Base-by-base conservation (phyloP, 2,797 vertebrate genomes). In the Parauchenoglanis ngamensis region DNA sequence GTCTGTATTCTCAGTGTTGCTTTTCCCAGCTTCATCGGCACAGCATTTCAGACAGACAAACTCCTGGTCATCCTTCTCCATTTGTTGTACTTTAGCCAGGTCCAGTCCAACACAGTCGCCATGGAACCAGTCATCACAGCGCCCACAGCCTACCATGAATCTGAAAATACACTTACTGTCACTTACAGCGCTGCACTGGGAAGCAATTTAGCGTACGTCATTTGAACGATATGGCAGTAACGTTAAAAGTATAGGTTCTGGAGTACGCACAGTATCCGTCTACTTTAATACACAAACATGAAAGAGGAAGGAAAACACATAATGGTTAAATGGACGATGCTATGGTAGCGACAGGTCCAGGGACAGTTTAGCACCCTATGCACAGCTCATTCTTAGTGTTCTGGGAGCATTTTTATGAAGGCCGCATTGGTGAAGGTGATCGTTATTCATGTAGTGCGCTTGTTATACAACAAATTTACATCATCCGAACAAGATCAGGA, bases 111-210 rank as follows among this genome's bases (percentile, higher is more conserved):
- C 97, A 85, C 98, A 99, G 91, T 99, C 98, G 1, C 98, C 98
- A 3, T 99, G 98, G 95, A 99, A 99, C 98, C 98, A 99, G 94
- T 99, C 98, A 84, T 99, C 98, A 88, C 98, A 99, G 92, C 97
- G 97, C 76, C 98, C 98, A 57, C 98, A 99, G 89, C 98, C 98
- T 8, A 99, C 98, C 98, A 99, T 99, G 93, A 99, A 99, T 94
- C 98, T 99, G 90, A 87, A 92, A 73, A 70, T 1, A 8, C 44
- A 35, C 15, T n/a, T 49, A 31, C 15, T 31, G 61, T 52, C 28
- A 67, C 25, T 31, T 31, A 67, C 17, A 3, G 61, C 44, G 6
- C 61, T 11, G 17, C 31, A n/a, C 35, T 28, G 12, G 13, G 28
- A 57, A 21, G 21, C 23, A 1, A 12, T 57, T 35, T 35, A 81